Conservation (phyloP, 2,113 vertebrate genomes). For the Neogobius melanostomus region DNA sequence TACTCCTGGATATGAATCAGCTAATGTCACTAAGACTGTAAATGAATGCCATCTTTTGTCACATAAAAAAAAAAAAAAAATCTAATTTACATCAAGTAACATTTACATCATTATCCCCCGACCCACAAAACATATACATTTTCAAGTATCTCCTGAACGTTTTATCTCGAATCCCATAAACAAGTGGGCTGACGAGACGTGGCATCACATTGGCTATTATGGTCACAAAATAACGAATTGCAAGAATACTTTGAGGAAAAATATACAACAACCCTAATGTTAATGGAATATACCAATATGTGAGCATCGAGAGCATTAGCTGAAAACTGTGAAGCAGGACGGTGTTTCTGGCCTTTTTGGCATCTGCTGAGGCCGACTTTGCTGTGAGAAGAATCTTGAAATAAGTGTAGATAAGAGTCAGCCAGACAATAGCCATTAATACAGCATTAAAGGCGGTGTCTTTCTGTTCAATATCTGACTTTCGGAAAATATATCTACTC, state of each 20-base stretch:
- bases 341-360: conserved; percentile 66
- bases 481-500: conserved; percentile 36
- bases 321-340: conserved; percentile 68
- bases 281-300: conserved; percentile 40
- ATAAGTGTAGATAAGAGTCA: conserved; percentile 60
- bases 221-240: conserved; percentile 32
- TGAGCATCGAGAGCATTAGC: conserved; percentile 66
- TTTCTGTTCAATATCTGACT: conserved; percentile 41
- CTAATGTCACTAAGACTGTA: too few species aligned
- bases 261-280: conserved; percentile 7
- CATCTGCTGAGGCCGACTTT: conserved; percentile 55
- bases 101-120: too few species aligned
- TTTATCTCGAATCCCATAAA: conserved; percentile 71
- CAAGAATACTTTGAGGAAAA: conserved; percentile 3
- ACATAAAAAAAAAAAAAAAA: too few species aligned
- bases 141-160: conserved; percentile 56
- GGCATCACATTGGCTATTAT: conserved; percentile 63
- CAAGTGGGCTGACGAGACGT: conserved; percentile 63
- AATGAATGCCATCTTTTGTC: too few species aligned
- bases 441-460: conserved; percentile 19
- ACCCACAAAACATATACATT: conserved; percentile 14
- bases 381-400: conserved; percentile 58
- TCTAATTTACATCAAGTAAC: too few species aligned
- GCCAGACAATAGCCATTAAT: conserved; percentile 54
- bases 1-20: too few species aligned